These are phyloP conservation scores for Megaceryle maxima DNA, from an alignment of 2,113 vertebrate species.

Conservation along the genomic window DNA sequence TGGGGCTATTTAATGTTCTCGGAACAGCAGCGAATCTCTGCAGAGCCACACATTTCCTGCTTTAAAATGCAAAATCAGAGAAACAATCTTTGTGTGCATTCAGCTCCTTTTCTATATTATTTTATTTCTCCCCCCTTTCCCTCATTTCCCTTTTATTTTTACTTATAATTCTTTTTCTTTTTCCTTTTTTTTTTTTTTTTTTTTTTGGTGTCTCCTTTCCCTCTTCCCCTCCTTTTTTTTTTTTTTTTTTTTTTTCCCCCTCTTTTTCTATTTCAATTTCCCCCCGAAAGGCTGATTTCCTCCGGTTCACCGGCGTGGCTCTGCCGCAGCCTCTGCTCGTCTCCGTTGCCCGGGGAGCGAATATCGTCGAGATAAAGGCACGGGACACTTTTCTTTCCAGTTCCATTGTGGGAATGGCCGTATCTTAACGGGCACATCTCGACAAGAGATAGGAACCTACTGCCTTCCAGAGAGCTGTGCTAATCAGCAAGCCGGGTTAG, in stretches of 20 bases:
- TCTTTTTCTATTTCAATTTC: background rate
- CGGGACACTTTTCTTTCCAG: background rate
- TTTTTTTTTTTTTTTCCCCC: no score
- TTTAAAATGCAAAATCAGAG: constrained; percentile 28
- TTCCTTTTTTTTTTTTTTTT: no score
- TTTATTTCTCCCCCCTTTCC: background rate
- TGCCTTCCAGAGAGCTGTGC: constrained; percentile 16
- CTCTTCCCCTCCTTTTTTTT: no score
- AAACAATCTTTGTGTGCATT: background rate
- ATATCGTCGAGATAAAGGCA: background rate
- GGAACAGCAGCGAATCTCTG: constrained; percentile 3
- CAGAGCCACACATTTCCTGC: constrained; percentile 32
- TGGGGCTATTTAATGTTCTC: background rate
- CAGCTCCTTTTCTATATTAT: background rate
- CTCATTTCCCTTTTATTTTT: background rate
- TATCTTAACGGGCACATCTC: constrained; percentile 14
- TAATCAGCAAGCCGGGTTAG: constrained; percentile 38
- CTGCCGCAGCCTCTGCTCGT: background rate
- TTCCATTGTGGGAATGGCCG: background rate
- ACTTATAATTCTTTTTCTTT: no score
- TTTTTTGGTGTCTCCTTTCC: background rate
- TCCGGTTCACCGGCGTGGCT: background rate
- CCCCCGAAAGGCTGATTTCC: background rate
- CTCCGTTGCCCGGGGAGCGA: background rate
- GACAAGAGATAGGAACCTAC: background rate